phyloP scores from a whole-genome alignment of 2,888 invertebrate genomes.

The Abscondita cerata region DNA sequence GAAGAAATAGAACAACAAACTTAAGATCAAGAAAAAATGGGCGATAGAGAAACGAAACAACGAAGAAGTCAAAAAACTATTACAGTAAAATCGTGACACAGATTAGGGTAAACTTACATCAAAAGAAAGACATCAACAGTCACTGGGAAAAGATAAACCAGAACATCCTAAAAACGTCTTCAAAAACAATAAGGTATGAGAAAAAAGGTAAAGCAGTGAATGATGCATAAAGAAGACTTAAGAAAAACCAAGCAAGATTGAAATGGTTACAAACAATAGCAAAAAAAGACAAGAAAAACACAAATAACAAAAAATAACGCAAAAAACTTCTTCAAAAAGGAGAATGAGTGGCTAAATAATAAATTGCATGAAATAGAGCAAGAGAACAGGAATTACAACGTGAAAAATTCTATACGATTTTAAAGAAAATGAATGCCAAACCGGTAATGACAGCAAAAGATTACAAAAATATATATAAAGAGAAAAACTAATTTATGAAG shows the following conservation, averaged over 20 bases:
- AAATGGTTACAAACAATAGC: conserved; percentile 8
- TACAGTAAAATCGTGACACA: background rate
- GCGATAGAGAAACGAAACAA: background rate
- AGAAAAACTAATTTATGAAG: background rate
- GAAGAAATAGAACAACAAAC: background rate
- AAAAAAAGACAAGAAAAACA: conserved; percentile 7
- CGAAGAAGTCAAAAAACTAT: background rate
- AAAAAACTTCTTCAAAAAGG: conserved; percentile 9
- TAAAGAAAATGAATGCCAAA: conserved; percentile 9
- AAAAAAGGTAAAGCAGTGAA: background rate
- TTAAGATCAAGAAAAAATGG: background rate
- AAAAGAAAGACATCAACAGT: background rate
- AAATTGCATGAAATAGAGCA: conserved; percentile 10
- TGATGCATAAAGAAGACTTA: background rate
- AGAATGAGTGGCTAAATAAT: conserved; percentile 11
- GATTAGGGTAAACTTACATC: background rate
- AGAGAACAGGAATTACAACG: conserved; percentile 3
- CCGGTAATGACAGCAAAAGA: background rate
- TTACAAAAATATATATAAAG: background rate
- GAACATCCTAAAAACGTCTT: background rate
- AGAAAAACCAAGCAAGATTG: conserved; percentile 12
- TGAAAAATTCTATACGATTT: conserved; percentile 4
- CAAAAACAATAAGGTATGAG: background rate
- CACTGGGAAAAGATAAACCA: background rate
- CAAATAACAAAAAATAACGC: conserved; percentile 9